Base-by-base conservation (phyloP, 2,797 vertebrate species). In the Neosilurus mollespiculum region DNA sequence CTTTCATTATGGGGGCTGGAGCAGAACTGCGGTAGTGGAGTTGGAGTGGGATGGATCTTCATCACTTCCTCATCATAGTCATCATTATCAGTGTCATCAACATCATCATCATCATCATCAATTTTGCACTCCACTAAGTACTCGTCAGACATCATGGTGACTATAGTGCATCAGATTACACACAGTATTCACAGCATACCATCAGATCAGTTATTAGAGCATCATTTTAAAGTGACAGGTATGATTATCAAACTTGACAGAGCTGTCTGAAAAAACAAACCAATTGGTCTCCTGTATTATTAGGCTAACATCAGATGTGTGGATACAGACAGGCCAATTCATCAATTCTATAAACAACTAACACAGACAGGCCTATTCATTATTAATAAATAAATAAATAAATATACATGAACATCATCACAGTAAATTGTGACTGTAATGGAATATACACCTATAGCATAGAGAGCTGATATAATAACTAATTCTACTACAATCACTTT, bases 61-160 rank as follows among this genome's bases (percentile, higher is more conserved):
- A 34, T 88, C 80, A 73, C 82, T n/a, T 70, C 87, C 8, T 49
- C 54, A 0, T 84, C 76, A 0, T 89, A 89, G 1, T 93, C 91
- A 1, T 85, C 79, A 1, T 90, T 92, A 30, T 93, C 92, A 37
- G 92, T 88, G 9, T 90, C 65, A 43, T 43, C 43, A 43, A 5
- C 92, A 30, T 93, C 92, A 37, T 92, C 89, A 12, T 90, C 65
- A 37, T 76, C 73, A n/a, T 77, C 75, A 43, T 77, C 56, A 61
- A 77, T 77, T n/a, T 61, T 77, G 88, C 93, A 96, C 87, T 95
- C 95, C 81, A 94, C 93, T 83, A 95, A 89, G 78, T 93, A 93
- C 85, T 95, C 92, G 30, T 96, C 94, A 9, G 88, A 91, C 88
- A 92, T 87, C 93, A 93, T 93, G 80, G 85, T 91, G 90, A 90